Percentiles rank a stretch among this genome's conserved stretches.
These are phyloP conservation scores for Channa argus DNA, from an alignment of 2,113 vertebrate species.

Conservation along the genomic window DNA sequence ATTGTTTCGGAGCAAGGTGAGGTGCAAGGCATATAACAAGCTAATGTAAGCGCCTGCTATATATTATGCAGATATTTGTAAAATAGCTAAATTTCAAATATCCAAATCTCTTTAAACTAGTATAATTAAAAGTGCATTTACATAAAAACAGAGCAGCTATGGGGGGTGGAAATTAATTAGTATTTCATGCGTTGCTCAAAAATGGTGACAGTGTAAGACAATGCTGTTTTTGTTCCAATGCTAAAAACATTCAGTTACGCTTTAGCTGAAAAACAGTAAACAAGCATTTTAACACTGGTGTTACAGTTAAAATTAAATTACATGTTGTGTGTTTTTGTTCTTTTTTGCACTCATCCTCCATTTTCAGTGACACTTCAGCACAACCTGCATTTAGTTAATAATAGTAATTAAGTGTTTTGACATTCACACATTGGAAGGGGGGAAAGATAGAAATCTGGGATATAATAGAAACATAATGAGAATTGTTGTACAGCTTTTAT, in stretches of 20 bases:
- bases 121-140: neutral
- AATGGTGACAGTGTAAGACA: neutral
- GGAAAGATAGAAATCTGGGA: neutral
- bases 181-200: neutral
- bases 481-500: slow-evolving; percentile 13
- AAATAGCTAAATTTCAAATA: neutral
- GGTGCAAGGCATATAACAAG: neutral
- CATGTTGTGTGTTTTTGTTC: slow-evolving; percentile 12
- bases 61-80: neutral
- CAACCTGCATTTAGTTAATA: slow-evolving; percentile 14
- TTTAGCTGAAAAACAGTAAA: neutral
- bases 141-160: neutral
- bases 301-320: slow-evolving; percentile 1
- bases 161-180: neutral
- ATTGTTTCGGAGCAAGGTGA: neutral
- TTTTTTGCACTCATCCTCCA: neutral
- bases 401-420: slow-evolving; percentile 33
- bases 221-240: neutral
- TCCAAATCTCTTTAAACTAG: neutral
- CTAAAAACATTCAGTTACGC: neutral
- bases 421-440: neutral
- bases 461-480: slow-evolving; percentile 10
- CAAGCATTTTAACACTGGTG: neutral
- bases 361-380: neutral
- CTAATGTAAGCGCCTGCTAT: neutral